Conservation (phyloP, 2,113 vertebrate genomes). For the Semicossyphus pulcher region DNA sequence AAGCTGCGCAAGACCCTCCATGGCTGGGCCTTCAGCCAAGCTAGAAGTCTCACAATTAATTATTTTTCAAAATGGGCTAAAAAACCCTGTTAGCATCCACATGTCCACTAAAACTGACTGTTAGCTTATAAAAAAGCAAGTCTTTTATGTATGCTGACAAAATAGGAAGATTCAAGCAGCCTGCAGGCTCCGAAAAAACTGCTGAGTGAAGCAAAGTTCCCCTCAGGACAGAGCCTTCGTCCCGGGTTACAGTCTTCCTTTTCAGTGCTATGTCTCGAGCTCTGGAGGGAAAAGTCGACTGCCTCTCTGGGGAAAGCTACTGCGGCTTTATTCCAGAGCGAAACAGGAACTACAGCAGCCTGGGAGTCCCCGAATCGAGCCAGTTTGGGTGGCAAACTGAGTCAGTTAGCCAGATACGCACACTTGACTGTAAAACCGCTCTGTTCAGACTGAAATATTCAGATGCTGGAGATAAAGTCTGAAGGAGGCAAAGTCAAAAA, state of each 20-base stretch:
- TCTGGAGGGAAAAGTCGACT: background rate
- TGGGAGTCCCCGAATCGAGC: conserved; percentile 16
- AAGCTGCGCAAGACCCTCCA: conserved; percentile 89
- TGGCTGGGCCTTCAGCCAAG: conserved; percentile 24
- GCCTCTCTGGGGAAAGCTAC: background rate
- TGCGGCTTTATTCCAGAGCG: conserved; percentile 35
- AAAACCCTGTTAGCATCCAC: conserved; percentile 36
- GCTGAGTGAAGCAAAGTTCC: conserved; percentile 35
- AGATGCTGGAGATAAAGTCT: background rate
- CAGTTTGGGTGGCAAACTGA: conserved; percentile 24
- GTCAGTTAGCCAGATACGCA: conserved; percentile 19
- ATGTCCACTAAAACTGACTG: conserved; percentile 35
- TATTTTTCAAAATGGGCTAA: conserved; percentile 30
- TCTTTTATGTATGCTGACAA: background rate
- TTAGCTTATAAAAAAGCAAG: conserved; percentile 1
- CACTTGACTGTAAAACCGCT: background rate
- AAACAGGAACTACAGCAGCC: conserved; percentile 2
- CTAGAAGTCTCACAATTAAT: conserved; percentile 24
- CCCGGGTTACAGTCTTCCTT: conserved; percentile 39
- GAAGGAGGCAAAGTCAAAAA: background rate
- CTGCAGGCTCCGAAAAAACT: conserved; percentile 34
- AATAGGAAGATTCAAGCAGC: background rate
- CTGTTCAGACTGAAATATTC: background rate
- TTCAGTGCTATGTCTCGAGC: conserved; percentile 5
- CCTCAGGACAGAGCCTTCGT: conserved; percentile 37